Percentiles rank a stretch among this genome's conserved stretches.
These are phyloP conservation scores for Nyctereutes procyonoides DNA, from an alignment of 2,113 vertebrate genomes.

Conservation along the genomic window DNA sequence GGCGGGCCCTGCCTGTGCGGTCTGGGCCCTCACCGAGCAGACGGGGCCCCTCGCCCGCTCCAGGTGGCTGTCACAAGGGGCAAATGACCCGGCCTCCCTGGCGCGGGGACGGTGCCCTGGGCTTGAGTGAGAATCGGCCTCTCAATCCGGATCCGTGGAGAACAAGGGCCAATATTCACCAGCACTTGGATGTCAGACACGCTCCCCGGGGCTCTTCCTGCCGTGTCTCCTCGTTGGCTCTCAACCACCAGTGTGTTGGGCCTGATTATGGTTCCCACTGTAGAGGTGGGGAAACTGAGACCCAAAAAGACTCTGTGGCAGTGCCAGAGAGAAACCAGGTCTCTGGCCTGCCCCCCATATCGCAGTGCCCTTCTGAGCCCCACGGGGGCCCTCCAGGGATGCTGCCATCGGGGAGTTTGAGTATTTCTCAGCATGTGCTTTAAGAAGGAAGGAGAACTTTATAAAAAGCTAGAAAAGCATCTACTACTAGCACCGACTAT, in stretches of 20 bases:
- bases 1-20: rapidly evolving
- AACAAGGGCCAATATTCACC: rapidly evolving
- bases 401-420: background rate
- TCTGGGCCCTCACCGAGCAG: background rate
- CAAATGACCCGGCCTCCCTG: background rate
- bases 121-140: background rate
- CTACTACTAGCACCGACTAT: background rate
- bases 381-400: background rate
- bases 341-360: background rate
- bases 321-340: background rate
- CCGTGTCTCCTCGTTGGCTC: rapidly evolving
- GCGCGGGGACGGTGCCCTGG: rapidly evolving
- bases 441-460: background rate
- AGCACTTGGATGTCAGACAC: rapidly evolving
- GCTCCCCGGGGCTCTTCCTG: background rate
- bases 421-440: background rate
- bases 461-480: background rate
- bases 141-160: background rate
- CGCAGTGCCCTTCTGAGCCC: no score
- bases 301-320: background rate
- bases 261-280: rapidly evolving
- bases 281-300: background rate
- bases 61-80: background rate
- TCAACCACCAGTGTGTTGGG: rapidly evolving
- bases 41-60: background rate